Evolutionary conservation across 2,888 invertebrate species (phyloP).

Genomic region (Alviniconcha strummeri): DNA sequence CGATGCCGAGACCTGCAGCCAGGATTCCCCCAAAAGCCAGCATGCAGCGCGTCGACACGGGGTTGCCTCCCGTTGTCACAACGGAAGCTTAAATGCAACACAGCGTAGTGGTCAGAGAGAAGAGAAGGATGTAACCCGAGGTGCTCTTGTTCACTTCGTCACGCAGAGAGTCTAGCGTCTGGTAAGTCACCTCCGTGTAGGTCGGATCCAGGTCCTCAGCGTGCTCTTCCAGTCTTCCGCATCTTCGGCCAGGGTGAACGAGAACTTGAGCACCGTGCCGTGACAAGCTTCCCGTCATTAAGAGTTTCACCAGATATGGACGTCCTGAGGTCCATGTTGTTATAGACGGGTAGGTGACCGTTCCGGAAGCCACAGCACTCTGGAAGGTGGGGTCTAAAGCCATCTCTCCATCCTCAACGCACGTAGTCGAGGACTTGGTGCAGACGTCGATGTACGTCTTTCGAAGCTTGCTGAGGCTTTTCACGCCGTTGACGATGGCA

Average conservation of each 20-base stretch:
- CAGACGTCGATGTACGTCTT: slow-evolving; percentile 8
- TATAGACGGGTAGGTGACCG: slow-evolving; percentile 34
- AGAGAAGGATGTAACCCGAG: slow-evolving; percentile 34
- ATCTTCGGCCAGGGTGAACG: slow-evolving; percentile 5
- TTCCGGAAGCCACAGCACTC: not conserved
- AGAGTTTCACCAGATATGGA: slow-evolving; percentile 17
- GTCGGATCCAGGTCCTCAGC: slow-evolving; percentile 27
- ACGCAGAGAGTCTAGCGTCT: slow-evolving; percentile 48
- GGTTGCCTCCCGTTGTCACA: slow-evolving; percentile 45
- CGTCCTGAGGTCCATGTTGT: not conserved
- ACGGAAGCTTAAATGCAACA: slow-evolving; percentile 42
- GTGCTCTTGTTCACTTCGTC: slow-evolving; percentile 50
- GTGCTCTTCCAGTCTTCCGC: slow-evolving; percentile 12
- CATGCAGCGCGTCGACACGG: slow-evolving; percentile 9
- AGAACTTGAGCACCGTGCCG: slow-evolving; percentile 31
- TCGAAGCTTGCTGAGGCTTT: not conserved
- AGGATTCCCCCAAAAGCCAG: slow-evolving; percentile 52
- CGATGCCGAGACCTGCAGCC: slow-evolving; percentile 52
- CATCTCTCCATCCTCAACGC: slow-evolving; percentile 12
- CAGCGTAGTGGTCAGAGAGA: slow-evolving; percentile 39
- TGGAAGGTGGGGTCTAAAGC: not conserved
- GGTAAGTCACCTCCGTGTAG: slow-evolving; percentile 27
- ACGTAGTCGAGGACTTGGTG: not conserved
- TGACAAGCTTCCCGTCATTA: slow-evolving; percentile 10
- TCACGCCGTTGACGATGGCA: not conserved